Evolutionary conservation across 2,888 invertebrate species (phyloP).

Genomic region (Metacarcinus magister): DNA sequence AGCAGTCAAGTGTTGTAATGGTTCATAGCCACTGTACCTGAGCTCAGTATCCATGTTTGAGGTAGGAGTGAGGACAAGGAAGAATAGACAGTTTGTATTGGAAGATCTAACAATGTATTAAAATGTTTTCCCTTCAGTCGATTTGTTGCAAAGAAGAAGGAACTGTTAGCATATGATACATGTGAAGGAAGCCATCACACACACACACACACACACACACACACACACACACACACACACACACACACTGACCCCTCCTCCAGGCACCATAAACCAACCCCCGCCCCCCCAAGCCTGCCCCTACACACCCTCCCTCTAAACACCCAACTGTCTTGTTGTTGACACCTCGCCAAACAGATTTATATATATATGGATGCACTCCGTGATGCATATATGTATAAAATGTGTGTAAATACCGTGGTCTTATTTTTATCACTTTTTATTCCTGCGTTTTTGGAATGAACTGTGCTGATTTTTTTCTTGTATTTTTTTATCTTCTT

Average conservation of each 20-base stretch:
- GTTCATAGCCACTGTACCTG: background rate
- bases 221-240: too few species aligned
- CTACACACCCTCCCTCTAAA: background rate
- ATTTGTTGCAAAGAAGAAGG: background rate
- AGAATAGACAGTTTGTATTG: background rate
- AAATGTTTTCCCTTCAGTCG: background rate
- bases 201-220: too few species aligned
- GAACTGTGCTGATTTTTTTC: constrained; percentile 72
- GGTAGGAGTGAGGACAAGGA: background rate
- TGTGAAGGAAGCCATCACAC: background rate
- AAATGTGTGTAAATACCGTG: constrained; percentile 75
- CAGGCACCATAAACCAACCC: background rate
- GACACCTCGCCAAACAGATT: constrained; percentile 57
- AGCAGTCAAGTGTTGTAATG: background rate
- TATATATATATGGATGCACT: constrained; percentile 74
- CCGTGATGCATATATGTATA: constrained; percentile 75
- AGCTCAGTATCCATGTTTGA: background rate
- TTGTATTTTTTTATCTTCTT: constrained; percentile 49
- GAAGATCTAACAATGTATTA: background rate
- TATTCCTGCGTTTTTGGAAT: constrained; percentile 71
- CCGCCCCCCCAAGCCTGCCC: background rate
- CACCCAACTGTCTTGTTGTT: constrained; percentile 62
- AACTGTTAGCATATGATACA: too few species aligned
- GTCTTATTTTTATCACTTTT: background rate
- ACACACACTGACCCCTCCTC: background rate